These are phyloP conservation scores for Eriocheir sinensis DNA, from an alignment of 1,140 invertebrate genomes.

Conservation along the genomic window DNA sequence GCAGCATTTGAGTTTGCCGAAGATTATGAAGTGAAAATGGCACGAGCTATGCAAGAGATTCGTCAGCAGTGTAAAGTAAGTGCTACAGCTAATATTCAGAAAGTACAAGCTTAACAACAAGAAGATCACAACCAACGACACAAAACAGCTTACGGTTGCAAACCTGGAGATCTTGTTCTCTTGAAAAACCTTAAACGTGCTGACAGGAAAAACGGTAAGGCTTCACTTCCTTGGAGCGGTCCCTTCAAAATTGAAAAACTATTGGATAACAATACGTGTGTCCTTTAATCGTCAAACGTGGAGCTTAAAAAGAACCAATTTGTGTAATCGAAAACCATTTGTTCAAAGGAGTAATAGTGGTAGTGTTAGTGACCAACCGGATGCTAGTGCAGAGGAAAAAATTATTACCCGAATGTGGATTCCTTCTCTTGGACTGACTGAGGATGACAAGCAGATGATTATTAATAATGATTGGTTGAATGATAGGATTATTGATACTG, in stretches of 20 bases:
- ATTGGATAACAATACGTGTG: conserved; percentile 58
- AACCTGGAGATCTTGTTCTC: conserved; percentile 66
- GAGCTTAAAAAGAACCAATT: conserved; percentile 19
- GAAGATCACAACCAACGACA: conserved; percentile 10
- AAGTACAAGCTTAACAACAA: conserved; percentile 55
- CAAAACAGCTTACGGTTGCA: conserved; percentile 54
- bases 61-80: conserved; percentile 44
- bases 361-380: conserved; percentile 61
- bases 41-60: conserved; percentile 58
- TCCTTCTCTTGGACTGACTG: conserved; percentile 58
- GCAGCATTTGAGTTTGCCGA: conserved; percentile 49
- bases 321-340: conserved; percentile 17
- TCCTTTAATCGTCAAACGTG: conserved; percentile 53
- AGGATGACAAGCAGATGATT: conserved; percentile 51
- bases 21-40: conserved; percentile 58
- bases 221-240: conserved; percentile 53
- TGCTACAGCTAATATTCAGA: conserved; percentile 47
- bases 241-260: conserved; percentile 62
- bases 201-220: conserved; percentile 59
- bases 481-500: conserved; percentile 51
- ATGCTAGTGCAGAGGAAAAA: conserved; percentile 51
- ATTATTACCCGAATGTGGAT: conserved; percentile 38
- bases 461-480: conserved; percentile 60
- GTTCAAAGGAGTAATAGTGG: conserved; percentile 32
- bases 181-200: conserved; percentile 55